Conservation (phyloP, 53 echinoderm and acorn worm genomes). For the Temnopleurus reevesii region DNA sequence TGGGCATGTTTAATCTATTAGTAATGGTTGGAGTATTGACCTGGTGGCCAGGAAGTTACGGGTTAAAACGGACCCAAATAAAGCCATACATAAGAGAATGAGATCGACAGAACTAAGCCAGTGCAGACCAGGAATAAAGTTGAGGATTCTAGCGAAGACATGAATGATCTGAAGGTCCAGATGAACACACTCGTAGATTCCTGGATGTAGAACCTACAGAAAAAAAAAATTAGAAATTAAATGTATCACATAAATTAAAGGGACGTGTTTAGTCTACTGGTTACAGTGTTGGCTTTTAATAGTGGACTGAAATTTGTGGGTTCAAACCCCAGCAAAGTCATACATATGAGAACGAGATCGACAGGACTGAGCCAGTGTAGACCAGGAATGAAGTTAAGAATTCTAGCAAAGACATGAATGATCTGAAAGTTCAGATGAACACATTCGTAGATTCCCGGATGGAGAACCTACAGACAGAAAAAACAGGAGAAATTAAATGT, state of each 20-base stretch:
- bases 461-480: constrained; percentile 71
- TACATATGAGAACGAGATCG: too few relatives aligned
- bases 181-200: constrained; percentile 76
- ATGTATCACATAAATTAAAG: too few relatives aligned
- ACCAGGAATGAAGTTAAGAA: constrained; percentile 73
- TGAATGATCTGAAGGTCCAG: constrained; percentile 80
- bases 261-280: too few relatives aligned
- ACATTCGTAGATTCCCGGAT: constrained; percentile 79
- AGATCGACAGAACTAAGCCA: constrained; percentile 93
- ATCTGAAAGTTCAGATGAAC: constrained; percentile 83
- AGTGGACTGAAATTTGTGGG: too few relatives aligned
- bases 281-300: too few relatives aligned
- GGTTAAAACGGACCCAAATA: too few relatives aligned
- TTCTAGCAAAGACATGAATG: constrained; percentile 66
- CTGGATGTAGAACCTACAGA: constrained; percentile 85
- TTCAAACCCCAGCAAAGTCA: too few relatives aligned
- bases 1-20: too few relatives aligned
- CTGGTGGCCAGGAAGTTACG: too few relatives aligned
- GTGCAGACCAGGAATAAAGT: constrained; percentile 76
- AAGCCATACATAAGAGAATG: too few relatives aligned
- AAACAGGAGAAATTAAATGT: background rate
- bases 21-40: too few relatives aligned
- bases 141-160: constrained; percentile 66
- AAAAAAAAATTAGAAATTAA: background rate
- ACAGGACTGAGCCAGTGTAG: constrained; percentile 91